phyloP scores from a whole-genome alignment of 2,888 invertebrate genomes.

The Cosmia pyralina region DNA sequence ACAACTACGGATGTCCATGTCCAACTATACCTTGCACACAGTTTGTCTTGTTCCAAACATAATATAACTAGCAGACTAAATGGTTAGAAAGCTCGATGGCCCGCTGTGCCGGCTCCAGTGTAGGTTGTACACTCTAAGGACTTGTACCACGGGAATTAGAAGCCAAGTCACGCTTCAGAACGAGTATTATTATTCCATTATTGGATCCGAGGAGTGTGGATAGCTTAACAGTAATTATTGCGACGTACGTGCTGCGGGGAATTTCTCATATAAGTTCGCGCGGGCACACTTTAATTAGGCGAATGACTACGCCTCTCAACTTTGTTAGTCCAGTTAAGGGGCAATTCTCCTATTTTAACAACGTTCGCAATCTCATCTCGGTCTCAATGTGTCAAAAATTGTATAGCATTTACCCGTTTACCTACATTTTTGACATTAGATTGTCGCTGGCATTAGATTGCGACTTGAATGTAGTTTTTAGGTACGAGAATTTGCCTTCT shows the following conservation, averaged over 20 bases:
- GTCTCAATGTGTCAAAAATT: no score
- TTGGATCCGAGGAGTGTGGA: constrained; percentile 71
- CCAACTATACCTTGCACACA: not conserved
- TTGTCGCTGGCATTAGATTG: no score
- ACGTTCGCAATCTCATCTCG: no score
- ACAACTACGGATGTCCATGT: not conserved
- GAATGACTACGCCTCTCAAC: not conserved
- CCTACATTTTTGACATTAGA: no score
- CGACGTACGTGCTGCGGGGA: constrained; percentile 61
- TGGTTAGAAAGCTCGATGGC: constrained; percentile 8
- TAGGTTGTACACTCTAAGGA: constrained; percentile 18
- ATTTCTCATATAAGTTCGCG: constrained; percentile 53
- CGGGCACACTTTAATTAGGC: constrained; percentile 39
- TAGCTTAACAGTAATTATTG: constrained; percentile 76
- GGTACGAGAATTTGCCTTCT: no score
- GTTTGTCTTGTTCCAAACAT: not conserved
- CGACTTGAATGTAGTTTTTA: no score
- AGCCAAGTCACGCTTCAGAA: constrained; percentile 75
- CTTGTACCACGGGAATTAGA: constrained; percentile 66
- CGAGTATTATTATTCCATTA: constrained; percentile 84
- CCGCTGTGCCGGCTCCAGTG: constrained; percentile 20
- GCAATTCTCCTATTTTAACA: no score
- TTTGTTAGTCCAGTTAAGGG: not conserved
- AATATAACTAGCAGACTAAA: constrained; percentile 1
- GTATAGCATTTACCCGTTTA: no score